Evolutionary conservation across 1,140 invertebrate genomes (phyloP).

Genomic region (Aphaenogaster rudis): DNA sequence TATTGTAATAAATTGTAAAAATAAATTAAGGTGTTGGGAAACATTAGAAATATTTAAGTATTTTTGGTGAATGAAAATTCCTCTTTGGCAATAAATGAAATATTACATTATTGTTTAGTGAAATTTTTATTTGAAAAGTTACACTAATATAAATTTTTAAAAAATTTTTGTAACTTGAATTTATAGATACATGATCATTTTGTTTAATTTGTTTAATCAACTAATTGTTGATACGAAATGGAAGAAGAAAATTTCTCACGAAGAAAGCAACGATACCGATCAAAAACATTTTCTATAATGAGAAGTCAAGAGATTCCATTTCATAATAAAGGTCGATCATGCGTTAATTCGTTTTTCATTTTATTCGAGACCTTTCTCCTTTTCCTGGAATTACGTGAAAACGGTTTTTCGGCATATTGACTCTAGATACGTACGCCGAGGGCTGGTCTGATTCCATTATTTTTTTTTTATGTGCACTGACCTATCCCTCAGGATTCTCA

Average conservation of each 20-base stretch:
- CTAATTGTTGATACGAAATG: neutral
- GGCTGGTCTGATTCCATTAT: neutral
- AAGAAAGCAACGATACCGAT: neutral
- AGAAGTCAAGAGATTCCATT: neutral
- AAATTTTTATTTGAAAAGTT: neutral
- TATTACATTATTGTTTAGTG: neutral
- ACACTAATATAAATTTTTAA: no score
- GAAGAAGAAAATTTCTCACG: neutral
- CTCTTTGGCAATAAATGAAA: neutral
- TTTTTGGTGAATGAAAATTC: no score
- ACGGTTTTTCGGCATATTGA: neutral
- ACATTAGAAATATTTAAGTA: neutral
- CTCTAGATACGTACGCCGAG: neutral
- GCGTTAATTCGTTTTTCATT: neutral
- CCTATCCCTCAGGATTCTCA: neutral
- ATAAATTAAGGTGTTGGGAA: neutral
- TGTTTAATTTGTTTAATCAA: no score
- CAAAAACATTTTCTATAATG: neutral
- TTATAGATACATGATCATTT: no score
- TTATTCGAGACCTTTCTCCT: neutral
- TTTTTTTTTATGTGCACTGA: slow-evolving; percentile 15
- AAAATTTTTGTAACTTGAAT: no score
- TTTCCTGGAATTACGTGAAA: neutral
- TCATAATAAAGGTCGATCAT: neutral
- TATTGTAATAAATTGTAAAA: neutral